Base-by-base conservation (phyloP, 2,797 vertebrate genomes). In the Parambassis ranga region DNA sequence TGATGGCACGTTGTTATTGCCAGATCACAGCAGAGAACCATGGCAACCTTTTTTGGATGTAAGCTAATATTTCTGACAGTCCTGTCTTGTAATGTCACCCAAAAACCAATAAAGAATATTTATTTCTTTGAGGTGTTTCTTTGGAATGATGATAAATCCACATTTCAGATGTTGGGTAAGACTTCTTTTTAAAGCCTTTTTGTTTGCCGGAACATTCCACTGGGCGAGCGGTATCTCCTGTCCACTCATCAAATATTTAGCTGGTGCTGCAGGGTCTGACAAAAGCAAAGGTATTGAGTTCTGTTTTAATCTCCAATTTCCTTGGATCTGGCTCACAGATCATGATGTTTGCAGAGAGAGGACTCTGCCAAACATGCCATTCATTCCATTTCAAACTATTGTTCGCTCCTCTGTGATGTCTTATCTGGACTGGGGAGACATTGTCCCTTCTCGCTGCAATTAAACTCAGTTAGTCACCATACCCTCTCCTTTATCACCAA, bases 241-340 rank as follows among this genome's bases (percentile, higher is more conserved):
- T 87, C 86, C 4, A 4, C 37, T 75, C 73, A 86, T 91, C 39
- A 87, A 92, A 88, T 77, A 91, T 93, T 89, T 39, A 90, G 41
- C 27, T 33, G 26, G 26, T 48, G 63, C 73, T 68, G 43, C 50
- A 24, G 79, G 59, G 30, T n/a, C 56, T 71, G 53, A 89, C 84
- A 87, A 86, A 82, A 77, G 75, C 71, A 49, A n/a, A 39, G 37
- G 68, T 86, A 81, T 86, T 72, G 42, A 57, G 76, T 89, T 87
- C 74, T n/a, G 79, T 81, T 83, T 79, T 69, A 65, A 75, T 84
- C 77, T 84, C 82, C 67, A 59, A 18, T 81, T 78, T 82, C 83
- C 42, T 74, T 58, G 51, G 46, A 75, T 51, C 48, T 43, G 52
- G 27, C 6, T 1, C 37, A 16, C n/a, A 16, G 61, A 52, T 69